Evolutionary conservation across 2,888 invertebrate species (phyloP).

Genomic region (Troides aeacus): DNA sequence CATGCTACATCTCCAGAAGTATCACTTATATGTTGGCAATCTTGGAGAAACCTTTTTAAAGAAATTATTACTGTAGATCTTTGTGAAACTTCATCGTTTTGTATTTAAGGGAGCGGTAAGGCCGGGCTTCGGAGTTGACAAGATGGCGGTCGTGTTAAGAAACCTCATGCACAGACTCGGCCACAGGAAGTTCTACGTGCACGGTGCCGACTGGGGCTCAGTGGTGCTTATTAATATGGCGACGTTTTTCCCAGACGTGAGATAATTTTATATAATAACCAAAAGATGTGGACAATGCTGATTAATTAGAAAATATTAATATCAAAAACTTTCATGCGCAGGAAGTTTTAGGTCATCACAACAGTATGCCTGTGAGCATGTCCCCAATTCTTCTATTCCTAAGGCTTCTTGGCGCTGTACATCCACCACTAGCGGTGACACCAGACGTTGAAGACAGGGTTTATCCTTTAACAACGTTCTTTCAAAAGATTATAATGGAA

Average conservation of each 20-base stretch:
- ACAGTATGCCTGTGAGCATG: conserved; percentile 80
- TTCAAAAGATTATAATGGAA: conserved; percentile 45
- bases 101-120: conserved; percentile 67
- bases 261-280: neutral
- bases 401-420: conserved; percentile 70
- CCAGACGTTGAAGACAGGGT: conserved; percentile 46
- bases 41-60: no score
- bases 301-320: neutral
- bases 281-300: no score
- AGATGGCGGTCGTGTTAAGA: conserved; percentile 77
- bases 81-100: neutral
- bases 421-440: conserved; percentile 80
- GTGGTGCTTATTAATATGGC: conserved; percentile 54
- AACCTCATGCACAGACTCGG: conserved; percentile 84
- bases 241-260: conserved; percentile 71
- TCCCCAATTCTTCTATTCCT: conserved; percentile 47
- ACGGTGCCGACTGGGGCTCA: conserved; percentile 90
- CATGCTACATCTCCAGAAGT: no score
- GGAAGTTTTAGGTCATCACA: conserved; percentile 76
- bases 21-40: no score
- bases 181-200: conserved; percentile 82
- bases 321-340: conserved; percentile 40
- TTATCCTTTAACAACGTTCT: conserved; percentile 48
- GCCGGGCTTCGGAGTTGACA: conserved; percentile 76
- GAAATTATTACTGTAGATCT: no score